These are phyloP conservation scores for Hypomesus transpacificus DNA, from an alignment of 2,113 vertebrate genomes.

Conservation along the genomic window DNA sequence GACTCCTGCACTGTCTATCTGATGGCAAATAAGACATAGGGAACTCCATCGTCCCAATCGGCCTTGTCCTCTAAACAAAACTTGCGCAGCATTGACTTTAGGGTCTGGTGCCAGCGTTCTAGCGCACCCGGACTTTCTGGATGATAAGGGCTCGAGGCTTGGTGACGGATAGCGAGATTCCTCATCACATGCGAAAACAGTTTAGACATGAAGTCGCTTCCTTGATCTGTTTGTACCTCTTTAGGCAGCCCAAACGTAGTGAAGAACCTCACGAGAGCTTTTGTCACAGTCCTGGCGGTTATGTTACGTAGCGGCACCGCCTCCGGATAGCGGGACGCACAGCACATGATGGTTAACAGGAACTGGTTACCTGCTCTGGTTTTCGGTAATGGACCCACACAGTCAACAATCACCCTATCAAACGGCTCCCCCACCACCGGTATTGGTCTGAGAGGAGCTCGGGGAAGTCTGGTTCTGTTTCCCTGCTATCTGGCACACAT, in stretches of 20 bases:
- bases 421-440: background rate
- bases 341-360: background rate
- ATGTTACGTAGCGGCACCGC: background rate
- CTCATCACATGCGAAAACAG: background rate
- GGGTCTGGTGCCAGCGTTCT: background rate
- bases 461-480: too few relatives aligned
- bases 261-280: too few relatives aligned
- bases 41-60: background rate
- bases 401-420: background rate
- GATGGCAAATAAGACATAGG: background rate
- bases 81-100: background rate
- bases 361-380: background rate
- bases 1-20: background rate
- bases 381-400: background rate
- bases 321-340: background rate
- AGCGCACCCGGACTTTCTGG: background rate
- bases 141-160: background rate
- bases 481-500: too few relatives aligned
- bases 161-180: background rate
- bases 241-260: too few relatives aligned
- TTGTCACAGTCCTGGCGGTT: too few relatives aligned
- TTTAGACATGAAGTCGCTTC: background rate
- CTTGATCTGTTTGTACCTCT: background rate
- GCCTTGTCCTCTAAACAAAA: background rate
- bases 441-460: too few relatives aligned